Conservation (phyloP, 2,113 vertebrate genomes). For the Asarcornis scutulata region DNA sequence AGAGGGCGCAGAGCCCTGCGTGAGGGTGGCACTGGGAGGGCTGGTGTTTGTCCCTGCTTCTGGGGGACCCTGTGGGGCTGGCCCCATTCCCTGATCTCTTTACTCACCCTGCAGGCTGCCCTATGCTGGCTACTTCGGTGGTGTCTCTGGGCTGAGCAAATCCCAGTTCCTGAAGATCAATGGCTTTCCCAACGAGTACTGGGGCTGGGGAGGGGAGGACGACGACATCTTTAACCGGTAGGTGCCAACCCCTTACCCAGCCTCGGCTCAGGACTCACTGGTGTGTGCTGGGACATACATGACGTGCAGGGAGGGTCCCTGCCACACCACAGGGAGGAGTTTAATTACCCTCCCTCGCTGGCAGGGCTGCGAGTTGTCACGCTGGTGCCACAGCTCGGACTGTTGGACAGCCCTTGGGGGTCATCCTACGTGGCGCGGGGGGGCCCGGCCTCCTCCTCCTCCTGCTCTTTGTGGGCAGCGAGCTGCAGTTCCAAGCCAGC, state of each 20-base stretch:
- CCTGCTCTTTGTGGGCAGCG: background rate
- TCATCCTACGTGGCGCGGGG: rapidly evolving
- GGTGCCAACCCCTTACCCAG: background rate
- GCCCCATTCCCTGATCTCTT: background rate
- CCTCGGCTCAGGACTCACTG: background rate
- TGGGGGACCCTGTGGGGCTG: background rate
- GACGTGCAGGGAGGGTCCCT: rapidly evolving
- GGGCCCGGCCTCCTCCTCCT: background rate
- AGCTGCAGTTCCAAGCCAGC: background rate
- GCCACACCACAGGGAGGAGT: background rate
- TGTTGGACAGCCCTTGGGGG: background rate
- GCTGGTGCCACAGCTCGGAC: background rate
- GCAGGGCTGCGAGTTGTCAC: background rate
- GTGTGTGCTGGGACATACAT: background rate
- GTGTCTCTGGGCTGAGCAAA: conserved; percentile 96
- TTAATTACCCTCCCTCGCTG: background rate
- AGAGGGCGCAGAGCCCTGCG: background rate
- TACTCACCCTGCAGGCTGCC: conserved; percentile 83
- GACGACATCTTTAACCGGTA: conserved; percentile 99
- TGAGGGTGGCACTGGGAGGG: background rate
- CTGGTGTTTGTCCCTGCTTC: background rate
- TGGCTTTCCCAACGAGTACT: conserved; percentile 98
- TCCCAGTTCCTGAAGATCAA: conserved; percentile 99
- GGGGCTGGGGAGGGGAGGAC: conserved; percentile 99
- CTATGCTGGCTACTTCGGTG: conserved; percentile 96